Evolutionary conservation across 2,888 invertebrate species (phyloP).

Genomic region (Andrena minutula): DNA sequence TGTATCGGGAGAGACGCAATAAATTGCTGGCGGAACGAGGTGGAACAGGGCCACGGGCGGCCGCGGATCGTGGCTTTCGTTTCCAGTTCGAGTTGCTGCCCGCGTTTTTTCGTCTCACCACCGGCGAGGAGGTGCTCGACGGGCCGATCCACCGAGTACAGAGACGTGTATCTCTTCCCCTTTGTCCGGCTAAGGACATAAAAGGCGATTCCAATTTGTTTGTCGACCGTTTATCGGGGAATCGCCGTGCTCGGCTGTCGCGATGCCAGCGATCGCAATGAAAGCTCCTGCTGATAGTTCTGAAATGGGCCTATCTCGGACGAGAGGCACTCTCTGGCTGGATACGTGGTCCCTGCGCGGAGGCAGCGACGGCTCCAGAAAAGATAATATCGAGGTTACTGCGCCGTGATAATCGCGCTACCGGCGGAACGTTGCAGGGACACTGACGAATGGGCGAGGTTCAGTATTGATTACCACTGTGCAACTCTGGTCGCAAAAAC

Average conservation of each 20-base stretch:
- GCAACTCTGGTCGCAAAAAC: too few species aligned
- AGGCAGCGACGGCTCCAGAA: background rate
- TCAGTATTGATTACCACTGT: background rate
- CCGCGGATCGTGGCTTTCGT: constrained; percentile 24
- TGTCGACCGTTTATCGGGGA: constrained; percentile 74
- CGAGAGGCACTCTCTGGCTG: background rate
- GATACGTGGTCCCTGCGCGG: background rate
- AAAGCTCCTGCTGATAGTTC: constrained; percentile 48
- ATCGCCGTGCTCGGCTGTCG: constrained; percentile 57
- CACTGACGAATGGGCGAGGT: background rate
- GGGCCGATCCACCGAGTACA: constrained; percentile 9
- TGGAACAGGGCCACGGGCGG: constrained; percentile 38
- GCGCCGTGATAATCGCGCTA: background rate
- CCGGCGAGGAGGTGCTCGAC: constrained; percentile 19
- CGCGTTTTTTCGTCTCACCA: constrained; percentile 19
- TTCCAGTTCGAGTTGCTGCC: constrained; percentile 22
- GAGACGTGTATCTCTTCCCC: constrained; percentile 21
- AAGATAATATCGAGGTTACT: background rate
- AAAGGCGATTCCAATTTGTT: constrained; percentile 80
- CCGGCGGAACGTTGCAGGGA: background rate
- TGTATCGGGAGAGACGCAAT: constrained; percentile 40
- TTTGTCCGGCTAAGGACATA: constrained; percentile 64
- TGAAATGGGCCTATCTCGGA: background rate
- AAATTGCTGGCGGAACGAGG: constrained; percentile 48
- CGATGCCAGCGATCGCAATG: constrained; percentile 69